phyloP scores from a whole-genome alignment of 2,797 vertebrate species.

The Molossus molossus region DNA sequence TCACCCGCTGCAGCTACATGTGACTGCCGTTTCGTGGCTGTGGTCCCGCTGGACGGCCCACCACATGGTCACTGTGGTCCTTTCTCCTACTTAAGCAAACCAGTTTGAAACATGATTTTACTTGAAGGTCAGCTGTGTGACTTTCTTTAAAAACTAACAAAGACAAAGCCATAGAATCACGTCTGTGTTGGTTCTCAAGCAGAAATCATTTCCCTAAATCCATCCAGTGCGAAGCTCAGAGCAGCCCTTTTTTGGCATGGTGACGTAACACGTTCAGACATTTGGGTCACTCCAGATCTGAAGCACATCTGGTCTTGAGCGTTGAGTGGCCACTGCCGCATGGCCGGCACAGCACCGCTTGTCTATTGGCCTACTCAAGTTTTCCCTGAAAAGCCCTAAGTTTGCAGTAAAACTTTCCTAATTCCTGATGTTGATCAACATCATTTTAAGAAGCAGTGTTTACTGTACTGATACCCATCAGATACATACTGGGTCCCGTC shows the following conservation, averaged over 20 bases:
- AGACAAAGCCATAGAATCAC: not conserved
- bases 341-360: not conserved
- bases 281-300: not conserved
- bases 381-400: not conserved
- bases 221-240: not conserved
- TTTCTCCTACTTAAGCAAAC: not conserved
- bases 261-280: too few relatives aligned
- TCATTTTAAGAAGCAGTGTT: not conserved
- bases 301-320: not conserved
- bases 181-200: not conserved
- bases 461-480: not conserved
- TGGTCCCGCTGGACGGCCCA: fast-evolving
- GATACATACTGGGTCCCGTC: not conserved
- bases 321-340: not conserved
- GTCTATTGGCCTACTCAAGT: not conserved
- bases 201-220: not conserved
- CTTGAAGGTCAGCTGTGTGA: not conserved
- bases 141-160: not conserved
- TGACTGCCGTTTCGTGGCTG: not conserved
- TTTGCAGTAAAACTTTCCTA: not conserved
- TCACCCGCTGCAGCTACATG: fast-evolving
- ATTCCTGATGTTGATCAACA: not conserved
- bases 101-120: not conserved
- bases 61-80: not conserved
- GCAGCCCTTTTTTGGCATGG: not conserved